A percentile compares a stretch with the other conserved stretches of the same genome.
Conservation (phyloP, 2,797 vertebrate species). For the Tragelaphus oryx region DNA sequence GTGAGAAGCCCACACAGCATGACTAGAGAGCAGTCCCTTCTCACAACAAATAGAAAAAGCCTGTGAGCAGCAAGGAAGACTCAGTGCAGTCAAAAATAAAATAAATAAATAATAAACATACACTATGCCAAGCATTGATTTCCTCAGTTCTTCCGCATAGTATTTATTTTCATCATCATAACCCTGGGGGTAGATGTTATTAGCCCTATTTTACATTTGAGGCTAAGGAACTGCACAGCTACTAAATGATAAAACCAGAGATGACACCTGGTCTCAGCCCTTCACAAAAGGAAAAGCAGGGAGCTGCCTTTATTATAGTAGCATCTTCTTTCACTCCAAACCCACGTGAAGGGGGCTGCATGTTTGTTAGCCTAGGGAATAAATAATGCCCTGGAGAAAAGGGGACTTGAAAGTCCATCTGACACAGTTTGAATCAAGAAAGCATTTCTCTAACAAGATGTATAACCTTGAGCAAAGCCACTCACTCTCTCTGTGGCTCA, state of each 20-base stretch:
- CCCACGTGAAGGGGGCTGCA: neutral
- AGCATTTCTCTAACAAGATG: neutral
- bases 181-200: neutral
- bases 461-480: neutral
- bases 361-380: neutral
- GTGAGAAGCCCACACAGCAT: neutral
- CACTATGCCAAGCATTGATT: neutral
- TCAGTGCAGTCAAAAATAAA: neutral
- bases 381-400: neutral
- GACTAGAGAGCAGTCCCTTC: neutral
- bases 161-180: neutral
- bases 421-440: neutral
- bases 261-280: neutral
- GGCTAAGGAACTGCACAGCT: neutral
- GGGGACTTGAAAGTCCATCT: neutral
- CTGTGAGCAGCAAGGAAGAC: neutral
- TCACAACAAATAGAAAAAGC: neutral
- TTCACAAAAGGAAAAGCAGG: neutral
- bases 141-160: neutral
- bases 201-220: neutral
- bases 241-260: neutral
- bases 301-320: neutral
- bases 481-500: neutral
- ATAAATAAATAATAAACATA: neutral
- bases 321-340: neutral